phyloP scores from a whole-genome alignment of 2,797 vertebrate genomes.

The Decapterus maruadsi region DNA sequence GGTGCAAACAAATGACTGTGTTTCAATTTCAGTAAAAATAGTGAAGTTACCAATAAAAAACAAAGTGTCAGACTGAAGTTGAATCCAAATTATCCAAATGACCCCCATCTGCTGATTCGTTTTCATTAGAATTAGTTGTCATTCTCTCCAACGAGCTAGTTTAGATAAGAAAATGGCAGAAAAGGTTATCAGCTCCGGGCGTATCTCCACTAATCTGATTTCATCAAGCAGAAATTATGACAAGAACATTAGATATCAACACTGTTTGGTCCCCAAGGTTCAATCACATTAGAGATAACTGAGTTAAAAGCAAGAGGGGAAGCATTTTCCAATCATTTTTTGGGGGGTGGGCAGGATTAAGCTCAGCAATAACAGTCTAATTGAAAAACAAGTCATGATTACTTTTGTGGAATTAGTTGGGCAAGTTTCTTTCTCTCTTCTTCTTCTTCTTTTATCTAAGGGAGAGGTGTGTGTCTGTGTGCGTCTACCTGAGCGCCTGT shows the following conservation, averaged over 20 bases:
- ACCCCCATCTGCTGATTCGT: conserved; percentile 73
- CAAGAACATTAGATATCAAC: conserved; percentile 58
- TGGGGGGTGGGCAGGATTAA: conserved; percentile 29
- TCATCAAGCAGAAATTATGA: conserved; percentile 55
- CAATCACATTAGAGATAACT: conserved; percentile 50
- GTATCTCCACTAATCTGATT: conserved; percentile 59
- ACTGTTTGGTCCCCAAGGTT: conserved; percentile 51
- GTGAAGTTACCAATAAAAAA: conserved; percentile 71
- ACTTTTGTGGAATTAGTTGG: conserved; percentile 12
- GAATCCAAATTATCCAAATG: conserved; percentile 76
- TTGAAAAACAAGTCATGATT: conserved; percentile 16
- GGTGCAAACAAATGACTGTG: conserved; percentile 65
- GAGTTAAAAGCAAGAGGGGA: conserved; percentile 44
- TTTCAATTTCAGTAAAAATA: conserved; percentile 69
- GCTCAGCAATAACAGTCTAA: conserved; percentile 26
- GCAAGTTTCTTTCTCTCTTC: background rate
- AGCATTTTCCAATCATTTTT: conserved; percentile 36
- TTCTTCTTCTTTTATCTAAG: too few species aligned
- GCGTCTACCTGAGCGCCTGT: conserved; percentile 77
- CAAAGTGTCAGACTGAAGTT: conserved; percentile 74
- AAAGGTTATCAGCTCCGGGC: conserved; percentile 64
- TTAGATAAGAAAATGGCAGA: conserved; percentile 72
- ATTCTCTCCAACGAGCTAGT: conserved; percentile 73
- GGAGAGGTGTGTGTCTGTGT: background rate
- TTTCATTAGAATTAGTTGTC: conserved; percentile 75